phyloP scores from a whole-genome alignment of 2,113 vertebrate genomes.

The Dermatemys mawii region DNA sequence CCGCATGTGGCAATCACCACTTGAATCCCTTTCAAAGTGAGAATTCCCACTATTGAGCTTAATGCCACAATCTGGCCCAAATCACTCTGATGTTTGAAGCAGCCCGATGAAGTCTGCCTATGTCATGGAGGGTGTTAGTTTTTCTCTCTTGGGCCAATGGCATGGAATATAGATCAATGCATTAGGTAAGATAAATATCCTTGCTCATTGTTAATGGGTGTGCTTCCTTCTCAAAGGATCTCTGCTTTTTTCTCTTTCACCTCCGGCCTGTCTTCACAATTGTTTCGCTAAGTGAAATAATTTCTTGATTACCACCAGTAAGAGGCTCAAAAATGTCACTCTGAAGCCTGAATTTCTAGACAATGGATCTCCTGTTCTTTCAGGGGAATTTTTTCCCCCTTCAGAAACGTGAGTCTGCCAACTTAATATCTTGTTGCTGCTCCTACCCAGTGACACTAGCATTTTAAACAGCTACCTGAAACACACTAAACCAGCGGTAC shows the following conservation, averaged over 20 bases:
- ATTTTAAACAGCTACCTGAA: neutral
- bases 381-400: neutral
- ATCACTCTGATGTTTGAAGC: neutral
- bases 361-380: accelerated
- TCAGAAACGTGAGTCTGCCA: neutral
- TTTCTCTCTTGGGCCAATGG: neutral
- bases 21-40: neutral
- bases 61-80: neutral
- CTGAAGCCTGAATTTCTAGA: neutral
- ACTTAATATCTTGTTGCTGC: accelerated
- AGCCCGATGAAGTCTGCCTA: too few relatives aligned
- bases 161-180: neutral
- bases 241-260: too few relatives aligned
- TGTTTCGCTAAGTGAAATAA: neutral
- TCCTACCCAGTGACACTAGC: accelerated
- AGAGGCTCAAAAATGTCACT: accelerated
- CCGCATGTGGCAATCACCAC: neutral
- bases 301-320: neutral
- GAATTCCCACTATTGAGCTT: neutral
- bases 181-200: neutral
- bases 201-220: too few relatives aligned
- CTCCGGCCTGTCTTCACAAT: neutral
- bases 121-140: neutral
- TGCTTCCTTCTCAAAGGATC: neutral
- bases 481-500: neutral